Evolutionary conservation across 2,888 invertebrate genomes (phyloP), one percentile per base, ranked within the genome.

Genomic region (Pyrgus malvae): DNA sequence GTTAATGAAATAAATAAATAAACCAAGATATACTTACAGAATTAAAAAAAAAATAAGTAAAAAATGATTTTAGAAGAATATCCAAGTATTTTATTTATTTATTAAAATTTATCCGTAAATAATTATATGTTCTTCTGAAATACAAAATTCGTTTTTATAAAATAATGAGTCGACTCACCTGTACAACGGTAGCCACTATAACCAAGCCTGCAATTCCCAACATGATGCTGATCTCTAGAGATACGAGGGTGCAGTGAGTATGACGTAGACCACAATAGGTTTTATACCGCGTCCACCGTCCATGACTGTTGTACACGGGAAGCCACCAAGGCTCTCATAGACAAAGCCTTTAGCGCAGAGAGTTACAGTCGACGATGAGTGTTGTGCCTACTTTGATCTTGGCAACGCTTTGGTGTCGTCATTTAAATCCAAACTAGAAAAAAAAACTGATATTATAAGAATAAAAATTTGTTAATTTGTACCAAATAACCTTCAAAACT

Each of bases 291-390:
- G 64, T 55, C 50, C 63, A 54, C 49, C 62, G 70, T 62, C 74
- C 77, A 60, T 77, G 78, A 72, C 80, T 66, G 78, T 78, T 76
- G 77, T 76, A 55, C 59, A 72, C 75, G 75, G 81, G 79, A 81
- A 82, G 72, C 71, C 65, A 77, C 69, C 80, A 81, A 80, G 76
- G 81, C 74, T 64, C 49, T 61, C 51, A 44, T 19, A 37, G 51
- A 7, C n/a, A 27, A 2, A 14, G n/a, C 14, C 3, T 25, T 17
- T 9, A 1, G 3, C 4, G 35, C 17, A 37, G 35, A 37, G 17
- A 2, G n/a, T 9, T 9, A 37, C 17, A 37, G 5, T 6, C 7
- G 33, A 6, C 8, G 25, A 42, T 14, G n/a, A 35, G 6, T 35
- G 14, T 50, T 29, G 8, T 41, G 49, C 49, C 29, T 48, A 48